A percentile compares a stretch with the other conserved stretches of the same genome.
Conservation (phyloP, 2,797 vertebrate genomes). For the Artibeus jamaicensis region DNA sequence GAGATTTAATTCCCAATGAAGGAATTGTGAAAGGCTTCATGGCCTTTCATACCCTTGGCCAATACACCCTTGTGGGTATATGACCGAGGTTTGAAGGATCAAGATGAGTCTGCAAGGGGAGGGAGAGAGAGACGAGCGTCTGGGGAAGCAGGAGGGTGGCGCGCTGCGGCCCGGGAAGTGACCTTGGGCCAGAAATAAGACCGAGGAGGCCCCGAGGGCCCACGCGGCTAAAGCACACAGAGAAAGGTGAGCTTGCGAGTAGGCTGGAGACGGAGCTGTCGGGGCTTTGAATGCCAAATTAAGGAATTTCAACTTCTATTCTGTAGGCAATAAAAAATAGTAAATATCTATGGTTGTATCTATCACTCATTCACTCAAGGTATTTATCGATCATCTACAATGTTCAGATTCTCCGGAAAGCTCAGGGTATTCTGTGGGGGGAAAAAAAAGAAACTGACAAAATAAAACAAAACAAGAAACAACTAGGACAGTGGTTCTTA, state of each 20-base stretch:
- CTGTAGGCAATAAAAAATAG: background rate
- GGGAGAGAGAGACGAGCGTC: background rate
- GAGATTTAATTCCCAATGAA: background rate
- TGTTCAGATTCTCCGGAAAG: background rate
- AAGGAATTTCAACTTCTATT: background rate
- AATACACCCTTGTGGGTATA: no score
- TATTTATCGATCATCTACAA: background rate
- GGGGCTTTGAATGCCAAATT: background rate
- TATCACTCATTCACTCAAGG: background rate
- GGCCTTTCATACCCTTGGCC: no score
- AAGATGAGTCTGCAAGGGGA: background rate
- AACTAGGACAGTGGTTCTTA: background rate
- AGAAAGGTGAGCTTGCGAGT: no score
- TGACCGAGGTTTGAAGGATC: background rate
- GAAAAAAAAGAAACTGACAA: background rate
- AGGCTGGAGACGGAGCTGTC: no score
- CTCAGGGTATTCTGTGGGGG: background rate
- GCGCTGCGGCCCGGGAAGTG: background rate
- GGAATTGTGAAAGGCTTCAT: background rate
- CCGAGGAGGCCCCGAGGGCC: accelerated
- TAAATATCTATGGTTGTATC: background rate
- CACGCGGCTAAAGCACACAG: accelerated
- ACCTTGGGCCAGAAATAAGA: background rate
- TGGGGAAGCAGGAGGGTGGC: background rate
- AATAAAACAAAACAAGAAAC: background rate